phyloP scores from a whole-genome alignment of 2,888 invertebrate genomes.

The Acanthosoma haemorrhoidale region DNA sequence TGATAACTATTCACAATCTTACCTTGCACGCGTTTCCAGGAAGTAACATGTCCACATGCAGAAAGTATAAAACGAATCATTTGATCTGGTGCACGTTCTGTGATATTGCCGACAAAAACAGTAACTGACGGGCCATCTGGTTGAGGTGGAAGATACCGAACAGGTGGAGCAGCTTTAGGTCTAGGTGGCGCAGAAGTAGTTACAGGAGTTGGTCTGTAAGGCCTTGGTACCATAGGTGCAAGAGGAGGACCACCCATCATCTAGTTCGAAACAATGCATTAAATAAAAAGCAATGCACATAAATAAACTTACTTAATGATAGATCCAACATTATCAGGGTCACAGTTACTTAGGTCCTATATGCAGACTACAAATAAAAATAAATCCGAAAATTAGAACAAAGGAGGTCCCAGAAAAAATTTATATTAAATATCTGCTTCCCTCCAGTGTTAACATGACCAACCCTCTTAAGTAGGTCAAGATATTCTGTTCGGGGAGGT shows the following conservation, averaged over 20 bases:
- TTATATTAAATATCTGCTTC: too few relatives aligned
- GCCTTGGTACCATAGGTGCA: conserved; percentile 45
- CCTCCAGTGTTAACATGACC: too few relatives aligned
- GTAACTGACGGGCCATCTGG: conserved; percentile 81
- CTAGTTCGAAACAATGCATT: conserved; percentile 44
- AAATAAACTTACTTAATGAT: too few relatives aligned
- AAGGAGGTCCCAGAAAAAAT: too few relatives aligned
- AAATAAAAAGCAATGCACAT: too few relatives aligned
- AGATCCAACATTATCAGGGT: too few relatives aligned
- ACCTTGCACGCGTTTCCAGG: conserved; percentile 93
- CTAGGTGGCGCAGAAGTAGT: conserved; percentile 28
- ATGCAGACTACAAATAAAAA: too few relatives aligned
- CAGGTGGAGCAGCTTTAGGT: conserved; percentile 34
- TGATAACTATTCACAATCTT: too few relatives aligned
- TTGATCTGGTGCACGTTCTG: conserved; percentile 88
- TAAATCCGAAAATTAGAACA: too few relatives aligned
- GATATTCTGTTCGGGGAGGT: too few relatives aligned
- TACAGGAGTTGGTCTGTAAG: conserved; percentile 39
- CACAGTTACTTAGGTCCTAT: too few relatives aligned
- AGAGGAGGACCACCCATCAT: conserved; percentile 53
- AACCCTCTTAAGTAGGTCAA: too few relatives aligned
- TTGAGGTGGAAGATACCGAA: conserved; percentile 36
- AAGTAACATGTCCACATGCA: conserved; percentile 88
- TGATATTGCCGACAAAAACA: conserved; percentile 95
- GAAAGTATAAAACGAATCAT: conserved; percentile 89